Percentiles rank a stretch among this genome's conserved stretches.
Evolutionary conservation across 2,888 invertebrate species (phyloP).

Genomic region (Xestia xanthographa): DNA sequence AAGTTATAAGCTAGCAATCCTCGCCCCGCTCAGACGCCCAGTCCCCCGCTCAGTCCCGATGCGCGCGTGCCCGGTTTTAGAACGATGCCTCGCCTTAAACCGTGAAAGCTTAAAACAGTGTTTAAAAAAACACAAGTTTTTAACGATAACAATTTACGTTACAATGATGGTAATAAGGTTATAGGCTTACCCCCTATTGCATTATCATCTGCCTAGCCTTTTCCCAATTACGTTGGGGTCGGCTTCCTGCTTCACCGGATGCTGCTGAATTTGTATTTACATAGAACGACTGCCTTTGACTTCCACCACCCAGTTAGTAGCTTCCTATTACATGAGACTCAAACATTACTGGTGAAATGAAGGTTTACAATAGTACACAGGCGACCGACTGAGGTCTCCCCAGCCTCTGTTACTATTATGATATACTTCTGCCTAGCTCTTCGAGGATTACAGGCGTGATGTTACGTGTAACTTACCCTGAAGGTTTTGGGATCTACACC

Average conservation of each 20-base stretch:
- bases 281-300: neutral
- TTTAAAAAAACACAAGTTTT: too few species aligned
- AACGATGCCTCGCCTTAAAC: too few species aligned
- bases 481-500: slow-evolving; percentile 61
- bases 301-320: neutral
- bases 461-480: slow-evolving; percentile 63
- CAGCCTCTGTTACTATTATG: neutral
- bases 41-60: too few species aligned
- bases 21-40: too few species aligned
- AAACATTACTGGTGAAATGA: neutral
- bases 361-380: neutral
- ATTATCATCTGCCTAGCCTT: neutral
- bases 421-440: neutral
- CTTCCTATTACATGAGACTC: neutral
- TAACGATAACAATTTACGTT: too few species aligned
- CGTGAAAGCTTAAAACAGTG: too few species aligned
- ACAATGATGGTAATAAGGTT: too few species aligned
- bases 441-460: neutral
- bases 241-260: neutral
- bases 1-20: too few species aligned
- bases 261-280: neutral
- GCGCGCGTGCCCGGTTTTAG: too few species aligned
- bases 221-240: neutral
- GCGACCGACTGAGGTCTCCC: neutral
- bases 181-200: too few species aligned